Evolutionary conservation across 2,113 vertebrate species (phyloP).

Genomic region (Sinocyclocheilus rhinocerous): DNA sequence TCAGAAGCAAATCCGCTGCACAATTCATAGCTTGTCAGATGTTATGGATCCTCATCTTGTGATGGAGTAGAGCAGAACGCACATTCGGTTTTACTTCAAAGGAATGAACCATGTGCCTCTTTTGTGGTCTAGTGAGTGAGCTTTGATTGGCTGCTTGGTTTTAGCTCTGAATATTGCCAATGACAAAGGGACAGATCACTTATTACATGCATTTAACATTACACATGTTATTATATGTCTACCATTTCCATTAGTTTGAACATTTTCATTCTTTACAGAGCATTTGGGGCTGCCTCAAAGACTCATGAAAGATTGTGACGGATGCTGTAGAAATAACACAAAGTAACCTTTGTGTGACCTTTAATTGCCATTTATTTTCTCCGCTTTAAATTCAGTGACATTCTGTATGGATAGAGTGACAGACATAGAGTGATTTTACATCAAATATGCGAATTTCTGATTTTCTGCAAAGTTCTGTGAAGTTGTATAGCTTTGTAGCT

Average conservation of each 20-base stretch:
- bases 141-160: slow-evolving; percentile 7
- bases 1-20: not conserved
- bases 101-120: not conserved
- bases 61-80: not conserved
- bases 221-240: not conserved
- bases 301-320: no score
- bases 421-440: not conserved
- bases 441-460: not conserved
- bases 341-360: slow-evolving; percentile 24
- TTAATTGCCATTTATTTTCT: slow-evolving; percentile 19
- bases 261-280: not conserved
- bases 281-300: not conserved
- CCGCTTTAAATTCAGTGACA: slow-evolving; percentile 4
- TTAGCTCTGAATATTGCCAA: not conserved
- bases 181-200: not conserved
- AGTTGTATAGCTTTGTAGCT: not conserved
- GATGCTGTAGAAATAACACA: not conserved
- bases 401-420: not conserved
- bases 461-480: not conserved
- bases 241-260: not conserved
- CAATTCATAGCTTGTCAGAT: not conserved
- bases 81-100: not conserved
- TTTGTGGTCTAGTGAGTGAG: not conserved
- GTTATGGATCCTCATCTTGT: not conserved
- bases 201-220: not conserved